Percentiles rank a stretch among this genome's conserved stretches.
phyloP scores from a whole-genome alignment of 2,888 invertebrate species.

The Chydorus sphaericus region DNA sequence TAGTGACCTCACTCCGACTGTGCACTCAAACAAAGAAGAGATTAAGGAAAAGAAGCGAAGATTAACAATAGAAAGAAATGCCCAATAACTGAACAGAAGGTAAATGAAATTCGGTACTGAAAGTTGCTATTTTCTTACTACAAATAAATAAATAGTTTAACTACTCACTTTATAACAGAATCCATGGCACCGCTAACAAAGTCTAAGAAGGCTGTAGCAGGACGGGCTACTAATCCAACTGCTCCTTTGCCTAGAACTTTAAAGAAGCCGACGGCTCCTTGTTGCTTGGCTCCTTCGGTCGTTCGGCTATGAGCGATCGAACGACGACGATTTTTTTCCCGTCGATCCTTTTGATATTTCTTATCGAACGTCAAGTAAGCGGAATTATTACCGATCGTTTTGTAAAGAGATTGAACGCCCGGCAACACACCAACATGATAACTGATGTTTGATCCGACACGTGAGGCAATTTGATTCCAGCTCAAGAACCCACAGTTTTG shows the following conservation, averaged over 20 bases:
- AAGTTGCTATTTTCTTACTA: neutral
- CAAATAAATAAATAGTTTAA: neutral
- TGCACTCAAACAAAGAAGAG: no score
- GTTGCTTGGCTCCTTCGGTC: slow-evolving; percentile 78
- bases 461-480: slow-evolving; percentile 64
- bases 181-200: slow-evolving; percentile 96
- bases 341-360: slow-evolving; percentile 85
- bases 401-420: slow-evolving; percentile 96
- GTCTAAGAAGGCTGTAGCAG: slow-evolving; percentile 95
- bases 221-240: slow-evolving; percentile 85
- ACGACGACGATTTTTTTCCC: slow-evolving; percentile 75
- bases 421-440: slow-evolving; percentile 91
- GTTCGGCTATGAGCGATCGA: slow-evolving; percentile 86
- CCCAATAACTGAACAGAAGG: neutral
- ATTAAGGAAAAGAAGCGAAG: no score
- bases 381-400: slow-evolving; percentile 63
- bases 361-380: slow-evolving; percentile 88
- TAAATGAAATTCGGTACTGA: neutral
- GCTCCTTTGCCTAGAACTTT: slow-evolving; percentile 91
- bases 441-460: no score
- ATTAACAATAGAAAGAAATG: no score
- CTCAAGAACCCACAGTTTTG: slow-evolving; percentile 77
- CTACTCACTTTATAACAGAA: slow-evolving; percentile 66
- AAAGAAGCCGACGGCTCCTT: slow-evolving; percentile 89
- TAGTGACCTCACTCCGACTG: slow-evolving; percentile 58